Evolutionary conservation across 2,113 vertebrate genomes (phyloP).

Genomic region (Megalops atlanticus): DNA sequence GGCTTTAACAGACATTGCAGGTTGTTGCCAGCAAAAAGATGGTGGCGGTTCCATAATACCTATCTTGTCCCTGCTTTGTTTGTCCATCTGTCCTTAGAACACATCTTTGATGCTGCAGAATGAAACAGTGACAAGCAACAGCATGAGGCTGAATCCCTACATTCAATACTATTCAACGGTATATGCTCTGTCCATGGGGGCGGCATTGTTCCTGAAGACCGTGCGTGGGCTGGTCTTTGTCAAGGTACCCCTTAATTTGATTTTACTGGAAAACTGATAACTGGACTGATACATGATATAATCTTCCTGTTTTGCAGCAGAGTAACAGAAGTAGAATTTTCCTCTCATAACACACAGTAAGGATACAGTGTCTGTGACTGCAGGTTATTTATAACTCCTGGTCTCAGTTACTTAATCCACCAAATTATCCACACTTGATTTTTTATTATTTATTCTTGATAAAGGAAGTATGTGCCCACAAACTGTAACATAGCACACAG

Average conservation of each 20-base stretch:
- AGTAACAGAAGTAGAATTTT: neutral
- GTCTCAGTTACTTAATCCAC: neutral
- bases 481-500: neutral
- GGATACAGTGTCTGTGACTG: neutral
- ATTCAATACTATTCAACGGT: slow-evolving; percentile 70
- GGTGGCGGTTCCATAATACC: slow-evolving; percentile 7
- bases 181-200: slow-evolving; percentile 72
- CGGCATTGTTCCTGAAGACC: slow-evolving; percentile 70
- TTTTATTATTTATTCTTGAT: neutral
- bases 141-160: slow-evolving; percentile 77
- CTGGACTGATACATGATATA: neutral
- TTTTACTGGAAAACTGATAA: neutral
- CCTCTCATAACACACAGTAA: neutral
- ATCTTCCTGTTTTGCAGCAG: neutral
- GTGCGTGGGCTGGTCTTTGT: slow-evolving; percentile 73
- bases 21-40: neutral
- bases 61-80: slow-evolving; percentile 46
- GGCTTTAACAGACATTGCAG: slow-evolving; percentile 38
- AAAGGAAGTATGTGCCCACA: neutral
- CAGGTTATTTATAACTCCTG: neutral
- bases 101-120: slow-evolving; percentile 67
- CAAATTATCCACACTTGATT: neutral
- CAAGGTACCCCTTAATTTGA: slow-evolving; percentile 63
- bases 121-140: slow-evolving; percentile 60
- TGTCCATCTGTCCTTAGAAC: slow-evolving; percentile 69